phyloP scores from a whole-genome alignment of 1,140 invertebrate species.

The Nasonia giraulti region DNA sequence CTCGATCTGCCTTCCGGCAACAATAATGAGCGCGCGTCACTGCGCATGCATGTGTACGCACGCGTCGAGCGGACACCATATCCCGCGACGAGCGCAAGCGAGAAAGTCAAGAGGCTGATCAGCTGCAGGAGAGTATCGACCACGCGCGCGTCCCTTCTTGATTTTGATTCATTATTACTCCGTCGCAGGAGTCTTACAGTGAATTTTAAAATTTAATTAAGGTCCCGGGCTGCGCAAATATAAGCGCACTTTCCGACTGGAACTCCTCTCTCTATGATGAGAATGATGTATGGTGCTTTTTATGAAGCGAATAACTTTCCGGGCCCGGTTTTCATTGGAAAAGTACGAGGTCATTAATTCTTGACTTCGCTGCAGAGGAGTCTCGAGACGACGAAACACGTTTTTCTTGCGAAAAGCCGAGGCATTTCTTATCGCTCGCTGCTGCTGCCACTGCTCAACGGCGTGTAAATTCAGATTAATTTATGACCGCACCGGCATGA shows the following conservation, averaged over 20 bases:
- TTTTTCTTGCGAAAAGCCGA: constrained; percentile 2
- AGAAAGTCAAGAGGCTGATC: constrained; percentile 35
- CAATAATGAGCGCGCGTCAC: constrained; percentile 34
- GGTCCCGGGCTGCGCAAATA: not conserved
- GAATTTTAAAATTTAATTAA: constrained; percentile 48
- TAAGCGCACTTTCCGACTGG: not conserved
- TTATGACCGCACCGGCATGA: not conserved
- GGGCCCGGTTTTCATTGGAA: not conserved
- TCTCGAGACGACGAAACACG: not conserved
- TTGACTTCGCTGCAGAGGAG: not conserved
- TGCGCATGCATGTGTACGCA: no score
- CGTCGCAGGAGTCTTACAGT: constrained; percentile 4
- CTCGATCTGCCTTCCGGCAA: constrained; percentile 28
- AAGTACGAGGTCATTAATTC: constrained; percentile 28
- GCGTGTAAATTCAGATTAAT: constrained; percentile 2
- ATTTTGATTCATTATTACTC: constrained; percentile 52
- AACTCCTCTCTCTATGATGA: not conserved
- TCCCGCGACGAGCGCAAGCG: not conserved
- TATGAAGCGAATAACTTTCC: not conserved
- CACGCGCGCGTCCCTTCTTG: not conserved
- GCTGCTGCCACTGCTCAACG: no score
- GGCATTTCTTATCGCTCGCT: not conserved
- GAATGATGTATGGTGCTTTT: constrained; percentile 18
- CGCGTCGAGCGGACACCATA: not conserved
- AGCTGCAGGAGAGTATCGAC: constrained; percentile 19